These are phyloP conservation scores for Arrhamphus sclerolepis DNA, from an alignment of 2,797 vertebrate genomes.

Conservation along the genomic window DNA sequence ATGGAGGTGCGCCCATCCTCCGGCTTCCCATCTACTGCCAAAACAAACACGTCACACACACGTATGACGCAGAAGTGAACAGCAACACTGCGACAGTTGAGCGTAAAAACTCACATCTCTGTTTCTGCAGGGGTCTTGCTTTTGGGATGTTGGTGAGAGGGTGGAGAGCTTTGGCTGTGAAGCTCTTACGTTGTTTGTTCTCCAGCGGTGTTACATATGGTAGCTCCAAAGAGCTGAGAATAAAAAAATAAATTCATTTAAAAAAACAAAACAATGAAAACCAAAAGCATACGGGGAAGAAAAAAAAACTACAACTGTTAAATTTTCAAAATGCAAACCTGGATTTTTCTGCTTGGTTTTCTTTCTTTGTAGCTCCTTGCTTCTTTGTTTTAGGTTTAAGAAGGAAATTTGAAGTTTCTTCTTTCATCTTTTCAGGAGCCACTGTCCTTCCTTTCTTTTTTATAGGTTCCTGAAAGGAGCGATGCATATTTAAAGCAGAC, in stretches of 20 bases:
- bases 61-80: not conserved
- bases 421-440: conserved; percentile 80
- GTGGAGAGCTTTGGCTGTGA: conserved; percentile 86
- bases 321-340: conserved; percentile 77
- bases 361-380: conserved; percentile 85
- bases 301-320: not conserved
- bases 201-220: conserved; percentile 89
- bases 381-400: conserved; percentile 91
- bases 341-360: conserved; percentile 86
- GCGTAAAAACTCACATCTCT: conserved; percentile 79
- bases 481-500: not conserved
- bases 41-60: not conserved
- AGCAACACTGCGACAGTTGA: not conserved
- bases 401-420: conserved; percentile 84
- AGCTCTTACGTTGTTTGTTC: conserved; percentile 91
- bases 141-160: conserved; percentile 82
- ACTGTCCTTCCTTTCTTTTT: conserved; percentile 90
- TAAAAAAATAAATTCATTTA: not conserved
- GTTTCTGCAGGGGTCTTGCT: conserved; percentile 86
- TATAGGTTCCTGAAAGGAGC: conserved; percentile 85
- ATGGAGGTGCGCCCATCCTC: conserved; percentile 86
- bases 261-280: not conserved
- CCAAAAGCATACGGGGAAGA: not conserved
- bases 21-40: conserved; percentile 79
- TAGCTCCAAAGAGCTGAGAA: conserved; percentile 89